Evolutionary conservation across 2,888 invertebrate genomes (phyloP).

Genomic region (Netelia virgata): DNA sequence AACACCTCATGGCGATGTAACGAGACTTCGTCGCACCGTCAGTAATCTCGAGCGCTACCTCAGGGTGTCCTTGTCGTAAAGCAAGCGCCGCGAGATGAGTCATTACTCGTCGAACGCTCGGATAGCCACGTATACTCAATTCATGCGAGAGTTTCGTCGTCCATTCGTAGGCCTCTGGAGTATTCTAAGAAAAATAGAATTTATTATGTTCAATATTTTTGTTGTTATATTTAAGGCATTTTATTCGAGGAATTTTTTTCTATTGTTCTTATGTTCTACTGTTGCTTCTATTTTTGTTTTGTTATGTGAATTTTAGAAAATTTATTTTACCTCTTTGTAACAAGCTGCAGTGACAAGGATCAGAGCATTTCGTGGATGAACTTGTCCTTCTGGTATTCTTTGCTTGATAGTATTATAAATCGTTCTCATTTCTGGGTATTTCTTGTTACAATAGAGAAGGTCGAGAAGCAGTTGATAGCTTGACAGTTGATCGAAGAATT

Average conservation of each 20-base stretch:
- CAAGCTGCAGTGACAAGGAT: constrained; percentile 90
- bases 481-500: constrained; percentile 91
- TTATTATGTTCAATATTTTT: neutral
- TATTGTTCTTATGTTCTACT: neutral
- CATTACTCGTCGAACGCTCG: constrained; percentile 88
- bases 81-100: constrained; percentile 89
- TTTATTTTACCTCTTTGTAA: constrained; percentile 89
- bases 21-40: constrained; percentile 86
- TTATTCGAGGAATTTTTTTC: constrained; percentile 7
- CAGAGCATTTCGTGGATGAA: constrained; percentile 89
- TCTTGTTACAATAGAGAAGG: constrained; percentile 89
- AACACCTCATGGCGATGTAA: constrained; percentile 90
- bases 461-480: constrained; percentile 90
- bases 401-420: constrained; percentile 88
- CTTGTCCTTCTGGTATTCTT: constrained; percentile 88
- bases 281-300: neutral
- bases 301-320: neutral
- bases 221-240: neutral
- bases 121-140: constrained; percentile 86
- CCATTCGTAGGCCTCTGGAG: constrained; percentile 87
- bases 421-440: constrained; percentile 89
- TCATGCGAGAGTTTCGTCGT: constrained; percentile 88
- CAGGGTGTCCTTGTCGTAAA: constrained; percentile 89
- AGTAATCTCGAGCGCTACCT: constrained; percentile 90
- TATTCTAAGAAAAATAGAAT: constrained; percentile 87